Evolutionary conservation across 2,888 invertebrate species (phyloP).

Genomic region (Synergus itoensis): DNA sequence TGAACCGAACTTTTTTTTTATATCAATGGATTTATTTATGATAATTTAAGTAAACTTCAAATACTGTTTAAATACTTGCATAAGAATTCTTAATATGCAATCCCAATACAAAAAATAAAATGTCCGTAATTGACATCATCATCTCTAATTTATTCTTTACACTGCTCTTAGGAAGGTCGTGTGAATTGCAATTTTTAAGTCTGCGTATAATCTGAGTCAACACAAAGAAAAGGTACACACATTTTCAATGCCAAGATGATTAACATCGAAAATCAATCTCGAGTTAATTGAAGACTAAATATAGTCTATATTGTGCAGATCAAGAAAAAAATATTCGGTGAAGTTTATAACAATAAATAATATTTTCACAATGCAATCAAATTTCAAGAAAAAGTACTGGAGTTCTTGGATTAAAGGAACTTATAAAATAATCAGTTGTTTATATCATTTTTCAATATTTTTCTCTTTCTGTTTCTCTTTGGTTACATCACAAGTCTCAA

Average conservation of each 20-base stretch:
- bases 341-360: not conserved
- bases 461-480: not conserved
- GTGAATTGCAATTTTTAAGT: conserved; percentile 22
- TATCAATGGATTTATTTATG: not conserved
- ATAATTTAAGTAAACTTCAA: not conserved
- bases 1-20: not conserved
- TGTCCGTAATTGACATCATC: conserved; percentile 32
- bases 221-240: conserved; percentile 25
- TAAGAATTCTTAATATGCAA: not conserved
- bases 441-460: not conserved
- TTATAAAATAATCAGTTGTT: not conserved
- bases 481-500: not conserved
- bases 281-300: conserved; percentile 20
- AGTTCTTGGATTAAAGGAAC: not conserved
- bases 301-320: conserved; percentile 5
- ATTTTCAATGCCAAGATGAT: conserved; percentile 32
- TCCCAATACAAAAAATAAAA: not conserved
- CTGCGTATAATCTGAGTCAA: conserved; percentile 27
- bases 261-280: conserved; percentile 35
- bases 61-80: not conserved
- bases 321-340: not conserved
- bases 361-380: not conserved
- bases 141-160: conserved; percentile 18
- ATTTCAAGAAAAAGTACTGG: no score
- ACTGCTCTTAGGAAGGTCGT: conserved; percentile 27